A percentile compares a stretch with the other conserved stretches of the same genome.
Conservation (phyloP, 2,888 invertebrate species). For the Limnephilus rhombicus region DNA sequence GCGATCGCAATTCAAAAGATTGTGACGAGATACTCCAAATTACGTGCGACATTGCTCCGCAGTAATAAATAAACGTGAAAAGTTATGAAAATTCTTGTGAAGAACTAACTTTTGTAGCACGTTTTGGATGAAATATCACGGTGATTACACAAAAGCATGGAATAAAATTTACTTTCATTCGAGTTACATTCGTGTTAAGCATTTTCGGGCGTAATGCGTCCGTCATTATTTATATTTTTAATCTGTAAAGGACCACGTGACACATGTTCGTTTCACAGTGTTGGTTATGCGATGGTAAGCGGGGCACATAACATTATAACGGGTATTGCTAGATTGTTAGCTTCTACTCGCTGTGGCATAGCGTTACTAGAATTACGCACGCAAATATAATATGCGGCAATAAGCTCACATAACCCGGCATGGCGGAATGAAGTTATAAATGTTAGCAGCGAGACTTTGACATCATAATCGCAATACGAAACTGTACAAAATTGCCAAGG, state of each 20-base stretch:
- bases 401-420: conserved; percentile 42
- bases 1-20: background rate
- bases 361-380: conserved; percentile 58
- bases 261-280: conserved; percentile 42
- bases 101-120: conserved; percentile 2
- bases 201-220: conserved; percentile 33
- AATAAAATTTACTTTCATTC: conserved; percentile 19
- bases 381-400: conserved; percentile 61
- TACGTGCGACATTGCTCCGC: background rate
- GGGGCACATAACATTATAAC: conserved; percentile 7
- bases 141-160: conserved; percentile 24
- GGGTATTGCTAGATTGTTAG: background rate
- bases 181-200: conserved; percentile 30
- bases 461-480: conserved; percentile 56
- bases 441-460: conserved; percentile 52
- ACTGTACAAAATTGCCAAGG: conserved; percentile 13
- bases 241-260: conserved; percentile 35
- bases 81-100: background rate
- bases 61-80: conserved; percentile 1
- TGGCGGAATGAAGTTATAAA: conserved; percentile 63
- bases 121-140: conserved; percentile 6
- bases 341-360: background rate
- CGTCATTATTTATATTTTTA: conserved; percentile 49
- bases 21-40: background rate
- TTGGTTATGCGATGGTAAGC: conserved; percentile 42